phyloP scores from a whole-genome alignment of 2,888 invertebrate species.

The Teleogryllus oceanicus region DNA sequence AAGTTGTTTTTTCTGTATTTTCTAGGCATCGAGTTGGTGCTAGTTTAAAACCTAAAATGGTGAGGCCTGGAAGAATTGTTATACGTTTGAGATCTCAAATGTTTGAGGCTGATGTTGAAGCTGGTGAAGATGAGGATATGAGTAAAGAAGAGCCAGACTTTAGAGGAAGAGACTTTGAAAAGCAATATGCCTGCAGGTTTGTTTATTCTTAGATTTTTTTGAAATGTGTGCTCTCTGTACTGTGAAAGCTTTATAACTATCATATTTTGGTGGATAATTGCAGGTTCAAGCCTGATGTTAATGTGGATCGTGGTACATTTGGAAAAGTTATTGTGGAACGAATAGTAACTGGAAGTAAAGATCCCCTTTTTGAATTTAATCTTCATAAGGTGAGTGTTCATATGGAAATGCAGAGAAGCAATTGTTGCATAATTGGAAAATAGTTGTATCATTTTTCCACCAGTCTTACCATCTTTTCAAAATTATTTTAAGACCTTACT shows the following conservation, averaged over 20 bases:
- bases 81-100: conserved; percentile 41
- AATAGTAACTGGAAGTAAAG: conserved; percentile 36
- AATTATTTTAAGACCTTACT: neutral
- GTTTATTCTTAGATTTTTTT: conserved; percentile 35
- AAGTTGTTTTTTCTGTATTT: neutral
- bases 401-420: neutral
- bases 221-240: conserved; percentile 42
- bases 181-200: conserved; percentile 44
- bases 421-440: neutral
- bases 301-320: conserved; percentile 41
- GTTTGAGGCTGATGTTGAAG: conserved; percentile 43
- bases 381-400: conserved; percentile 39
- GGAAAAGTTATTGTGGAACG: conserved; percentile 43
- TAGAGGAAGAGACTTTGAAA: conserved; percentile 42
- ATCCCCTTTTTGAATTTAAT: conserved; percentile 43
- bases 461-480: neutral
- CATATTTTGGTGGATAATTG: conserved; percentile 43
- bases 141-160: conserved; percentile 42
- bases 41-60: conserved; percentile 41
- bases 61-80: conserved; percentile 40
- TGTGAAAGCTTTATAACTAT: conserved; percentile 43
- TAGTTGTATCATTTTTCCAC: too few relatives aligned
- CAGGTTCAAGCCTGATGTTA: conserved; percentile 40
- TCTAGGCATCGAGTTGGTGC: conserved; percentile 39
- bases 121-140: conserved; percentile 42